Evolutionary conservation across 2,888 invertebrate genomes (phyloP), one percentile per base, ranked within the genome.

Genomic region (Lycophotia porphyrea): DNA sequence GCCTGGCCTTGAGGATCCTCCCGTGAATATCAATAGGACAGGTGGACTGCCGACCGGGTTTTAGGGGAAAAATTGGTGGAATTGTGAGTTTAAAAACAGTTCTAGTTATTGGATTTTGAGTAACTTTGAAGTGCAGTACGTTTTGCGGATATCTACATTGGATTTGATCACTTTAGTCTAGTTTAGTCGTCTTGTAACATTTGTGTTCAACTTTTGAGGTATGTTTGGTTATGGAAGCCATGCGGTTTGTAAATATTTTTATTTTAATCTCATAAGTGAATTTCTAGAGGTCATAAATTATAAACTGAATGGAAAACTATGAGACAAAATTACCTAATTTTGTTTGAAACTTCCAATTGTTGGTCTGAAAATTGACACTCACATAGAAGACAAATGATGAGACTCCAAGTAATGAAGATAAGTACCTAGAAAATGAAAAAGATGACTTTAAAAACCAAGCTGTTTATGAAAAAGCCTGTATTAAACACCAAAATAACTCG

Each of bases 21-120:
- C 84, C 74, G 81, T 79, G 88, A 82, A 88, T 88, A 80, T 81
- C 72, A 88, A 88, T 88, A 84, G 64, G 88, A 86, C 89, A 89
- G 88, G 88, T 88, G 89, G 76, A 78, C 64, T 74, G 15, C 21
- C 52, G 55, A 31, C 60, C 42, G 34, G 18, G 15, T 68, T 73
- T 81, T 71, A 39, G 65, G 65, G 49, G 7, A 27, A 66, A 44
- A 58, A 47, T 47, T 44, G 52, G 21, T 47, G 58, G 39, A 64
- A 44, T 68, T 68, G 31, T 61, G 24, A 15, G 27, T n/a, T 65
- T 65, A 18, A 27, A n/a, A 39, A 15, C 13, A 8, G 61, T 36
- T 61, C 36, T 24, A 52, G 7, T 58, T 47, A 55, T 42, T 39
- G 61, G 0, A 7, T 61, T 36, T 60, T 36, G 36, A 36, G 36